Conservation (phyloP, 2,113 vertebrate genomes). For the Falco punctatus region DNA sequence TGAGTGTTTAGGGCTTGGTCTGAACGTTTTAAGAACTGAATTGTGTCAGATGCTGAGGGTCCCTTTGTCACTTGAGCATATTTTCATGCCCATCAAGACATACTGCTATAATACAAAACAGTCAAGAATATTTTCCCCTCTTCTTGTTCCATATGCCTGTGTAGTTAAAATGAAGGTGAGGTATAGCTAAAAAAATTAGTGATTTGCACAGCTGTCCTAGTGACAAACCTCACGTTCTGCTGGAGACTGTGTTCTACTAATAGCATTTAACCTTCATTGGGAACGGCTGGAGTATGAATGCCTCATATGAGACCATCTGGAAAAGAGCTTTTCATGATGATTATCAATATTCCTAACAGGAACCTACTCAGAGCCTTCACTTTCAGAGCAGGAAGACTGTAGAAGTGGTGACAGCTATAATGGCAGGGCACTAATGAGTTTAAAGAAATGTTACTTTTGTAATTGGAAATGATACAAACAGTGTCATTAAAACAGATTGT, state of each 20-base stretch:
- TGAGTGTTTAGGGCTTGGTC: neutral
- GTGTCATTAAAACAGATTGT: slow-evolving; percentile 7
- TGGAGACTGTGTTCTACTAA: neutral
- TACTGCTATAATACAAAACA: neutral
- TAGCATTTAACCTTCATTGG: neutral
- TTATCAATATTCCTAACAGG: slow-evolving; percentile 5
- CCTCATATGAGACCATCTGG: neutral
- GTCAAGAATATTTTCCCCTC: neutral
- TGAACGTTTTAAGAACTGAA: neutral
- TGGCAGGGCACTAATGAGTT: neutral
- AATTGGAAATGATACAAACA: slow-evolving; percentile 8
- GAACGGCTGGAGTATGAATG: neutral
- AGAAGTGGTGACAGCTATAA: neutral
- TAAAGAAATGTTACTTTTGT: neutral
- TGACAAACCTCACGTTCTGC: neutral
- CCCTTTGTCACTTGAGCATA: neutral
- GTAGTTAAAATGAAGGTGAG: neutral
- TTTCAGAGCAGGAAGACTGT: neutral
- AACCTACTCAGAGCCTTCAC: neutral
- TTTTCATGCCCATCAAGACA: neutral
- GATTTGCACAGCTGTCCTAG: neutral
- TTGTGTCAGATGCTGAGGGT: neutral
- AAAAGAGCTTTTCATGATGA: neutral
- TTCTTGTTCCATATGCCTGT: neutral
- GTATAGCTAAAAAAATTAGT: neutral